Percentiles rank a stretch among this genome's conserved stretches.
Evolutionary conservation across 2,113 vertebrate species (phyloP).

Genomic region (Terrapene triunguis): DNA sequence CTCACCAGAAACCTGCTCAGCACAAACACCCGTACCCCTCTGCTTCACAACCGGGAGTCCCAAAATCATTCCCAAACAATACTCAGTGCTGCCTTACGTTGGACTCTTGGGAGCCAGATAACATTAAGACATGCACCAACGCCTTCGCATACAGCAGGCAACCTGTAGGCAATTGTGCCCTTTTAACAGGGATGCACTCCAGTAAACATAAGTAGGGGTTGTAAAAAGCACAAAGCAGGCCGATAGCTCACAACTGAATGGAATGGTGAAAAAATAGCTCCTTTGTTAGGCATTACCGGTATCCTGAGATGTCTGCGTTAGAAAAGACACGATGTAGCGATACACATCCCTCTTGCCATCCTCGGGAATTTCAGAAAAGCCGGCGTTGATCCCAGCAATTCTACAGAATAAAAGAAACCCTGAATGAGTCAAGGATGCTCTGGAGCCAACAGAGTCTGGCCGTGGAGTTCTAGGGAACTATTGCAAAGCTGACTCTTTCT

Average conservation of each 20-base stretch:
- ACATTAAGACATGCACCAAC: neutral
- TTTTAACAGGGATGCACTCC: neutral
- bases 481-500: neutral
- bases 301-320: slow-evolving; percentile 18
- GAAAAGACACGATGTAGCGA: slow-evolving; percentile 19
- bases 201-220: neutral
- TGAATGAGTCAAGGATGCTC: neutral
- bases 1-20: neutral
- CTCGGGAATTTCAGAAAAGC: neutral
- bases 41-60: neutral
- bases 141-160: neutral
- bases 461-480: neutral
- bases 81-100: neutral
- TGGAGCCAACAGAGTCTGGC: neutral
- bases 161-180: neutral
- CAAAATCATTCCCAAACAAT: neutral
- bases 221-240: neutral
- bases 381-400: slow-evolving; percentile 1
- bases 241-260: neutral
- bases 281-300: slow-evolving; percentile 12
- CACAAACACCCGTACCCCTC: neutral
- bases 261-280: too few relatives aligned
- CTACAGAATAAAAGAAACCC: neutral
- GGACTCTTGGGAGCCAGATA: neutral
- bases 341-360: neutral